Conservation (phyloP, 2,888 invertebrate species). For the Orgyia antiqua region DNA sequence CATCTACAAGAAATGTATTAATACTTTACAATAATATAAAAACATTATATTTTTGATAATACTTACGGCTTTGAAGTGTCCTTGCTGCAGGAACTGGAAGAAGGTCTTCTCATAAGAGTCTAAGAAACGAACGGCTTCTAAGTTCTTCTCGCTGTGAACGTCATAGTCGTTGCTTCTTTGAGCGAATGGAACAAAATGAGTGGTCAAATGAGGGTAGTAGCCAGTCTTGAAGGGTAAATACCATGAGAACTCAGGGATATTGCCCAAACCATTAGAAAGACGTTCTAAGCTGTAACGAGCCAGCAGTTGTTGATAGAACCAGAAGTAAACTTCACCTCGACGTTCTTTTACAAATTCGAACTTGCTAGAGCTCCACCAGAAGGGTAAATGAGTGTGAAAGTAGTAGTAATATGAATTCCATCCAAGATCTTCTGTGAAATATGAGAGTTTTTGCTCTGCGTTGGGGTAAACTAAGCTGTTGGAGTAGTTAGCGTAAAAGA, state of each 20-base stretch:
- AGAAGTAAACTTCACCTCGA: slow-evolving; percentile 82
- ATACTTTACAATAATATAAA: background rate
- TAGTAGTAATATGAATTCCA: slow-evolving; percentile 82
- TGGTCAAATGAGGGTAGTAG: slow-evolving; percentile 39
- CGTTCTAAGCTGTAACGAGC: slow-evolving; percentile 85
- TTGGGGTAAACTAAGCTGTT: slow-evolving; percentile 68
- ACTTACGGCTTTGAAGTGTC: slow-evolving; percentile 78
- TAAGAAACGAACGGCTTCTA: slow-evolving; percentile 73
- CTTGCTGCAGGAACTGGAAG: slow-evolving; percentile 70
- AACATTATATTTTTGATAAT: too few relatives aligned
- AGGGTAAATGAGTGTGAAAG: slow-evolving; percentile 80
- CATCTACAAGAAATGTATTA: background rate
- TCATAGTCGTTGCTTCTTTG: slow-evolving; percentile 79
- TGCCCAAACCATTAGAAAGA: slow-evolving; percentile 79
- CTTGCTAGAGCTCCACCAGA: slow-evolving; percentile 79
- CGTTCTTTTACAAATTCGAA: slow-evolving; percentile 68
- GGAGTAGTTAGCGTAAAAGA: slow-evolving; percentile 80
- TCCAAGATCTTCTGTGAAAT: slow-evolving; percentile 85
- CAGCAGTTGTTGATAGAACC: slow-evolving; percentile 81
- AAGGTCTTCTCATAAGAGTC: slow-evolving; percentile 77
- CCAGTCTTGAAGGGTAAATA: slow-evolving; percentile 75
- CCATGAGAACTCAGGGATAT: slow-evolving; percentile 79
- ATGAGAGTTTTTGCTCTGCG: slow-evolving; percentile 78
- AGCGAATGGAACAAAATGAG: slow-evolving; percentile 64
- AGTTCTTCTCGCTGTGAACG: slow-evolving; percentile 65